Percentiles rank a stretch among this genome's conserved stretches.
Evolutionary conservation across 1,140 invertebrate species (phyloP).

Genomic region (Pseudomyrmex flavicornis): DNA sequence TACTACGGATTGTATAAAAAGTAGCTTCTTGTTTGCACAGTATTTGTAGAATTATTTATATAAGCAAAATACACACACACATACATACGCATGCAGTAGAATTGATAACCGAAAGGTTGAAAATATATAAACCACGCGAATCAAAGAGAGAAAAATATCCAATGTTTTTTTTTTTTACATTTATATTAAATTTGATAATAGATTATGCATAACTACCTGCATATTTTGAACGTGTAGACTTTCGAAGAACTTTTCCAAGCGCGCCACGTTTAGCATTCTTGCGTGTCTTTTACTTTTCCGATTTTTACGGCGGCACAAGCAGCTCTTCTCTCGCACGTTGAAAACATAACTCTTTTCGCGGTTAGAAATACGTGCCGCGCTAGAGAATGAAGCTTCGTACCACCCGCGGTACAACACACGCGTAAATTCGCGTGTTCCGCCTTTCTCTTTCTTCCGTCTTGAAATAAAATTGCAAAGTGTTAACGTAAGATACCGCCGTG

Average conservation of each 20-base stretch:
- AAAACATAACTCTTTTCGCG: conserved; percentile 63
- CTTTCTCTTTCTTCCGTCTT: conserved; percentile 31
- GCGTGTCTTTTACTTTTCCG: conserved; percentile 19
- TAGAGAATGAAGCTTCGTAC: conserved; percentile 34
- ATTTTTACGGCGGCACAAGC: conserved; percentile 25
- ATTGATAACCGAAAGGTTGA: too few relatives aligned
- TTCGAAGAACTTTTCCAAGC: neutral
- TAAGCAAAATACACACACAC: too few relatives aligned
- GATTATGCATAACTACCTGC: neutral
- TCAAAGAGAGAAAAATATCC: neutral
- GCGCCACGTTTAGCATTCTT: conserved; percentile 8
- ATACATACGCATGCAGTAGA: too few relatives aligned
- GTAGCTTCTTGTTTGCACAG: neutral
- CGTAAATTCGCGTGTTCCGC: conserved; percentile 46
- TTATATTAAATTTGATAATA: neutral
- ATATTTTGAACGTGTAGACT: neutral
- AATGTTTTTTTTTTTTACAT: too few relatives aligned
- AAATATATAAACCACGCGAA: neutral
- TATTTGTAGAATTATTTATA: too few relatives aligned
- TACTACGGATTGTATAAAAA: too few relatives aligned
- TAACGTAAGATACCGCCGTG: conserved; percentile 17
- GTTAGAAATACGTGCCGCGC: conserved; percentile 55
- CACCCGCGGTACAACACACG: conserved; percentile 23
- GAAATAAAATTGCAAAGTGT: conserved; percentile 32
- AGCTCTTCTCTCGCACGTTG: conserved; percentile 31